phyloP scores from a whole-genome alignment of 2,888 invertebrate genomes.

The Hemicrepidius hirtus region DNA sequence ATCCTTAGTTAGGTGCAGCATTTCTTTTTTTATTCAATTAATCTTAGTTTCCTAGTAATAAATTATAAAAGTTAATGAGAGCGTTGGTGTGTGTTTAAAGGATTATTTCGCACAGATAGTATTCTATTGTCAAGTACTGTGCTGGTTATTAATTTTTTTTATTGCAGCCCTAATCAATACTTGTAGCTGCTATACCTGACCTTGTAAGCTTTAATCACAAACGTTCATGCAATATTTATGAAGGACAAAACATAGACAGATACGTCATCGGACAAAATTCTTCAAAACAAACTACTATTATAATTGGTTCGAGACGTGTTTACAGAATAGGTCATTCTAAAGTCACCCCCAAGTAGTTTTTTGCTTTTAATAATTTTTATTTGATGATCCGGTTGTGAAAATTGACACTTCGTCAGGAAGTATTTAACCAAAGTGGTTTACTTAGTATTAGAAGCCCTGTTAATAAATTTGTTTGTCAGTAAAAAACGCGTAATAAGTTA shows the following conservation, averaged over 20 bases:
- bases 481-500: slow-evolving; percentile 47
- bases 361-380: background rate
- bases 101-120: slow-evolving; percentile 9
- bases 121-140: slow-evolving; percentile 14
- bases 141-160: slow-evolving; percentile 1
- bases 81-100: slow-evolving; percentile 21
- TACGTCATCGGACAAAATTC: slow-evolving; percentile 44
- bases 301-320: slow-evolving; percentile 31
- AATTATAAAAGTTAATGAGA: slow-evolving; percentile 10
- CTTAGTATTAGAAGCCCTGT: slow-evolving; percentile 13
- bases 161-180: slow-evolving; percentile 42
- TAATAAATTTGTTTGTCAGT: slow-evolving; percentile 48
- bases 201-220: slow-evolving; percentile 44
- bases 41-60: slow-evolving; percentile 8
- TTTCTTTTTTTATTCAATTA: slow-evolving; percentile 14
- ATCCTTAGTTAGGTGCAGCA: slow-evolving; percentile 15
- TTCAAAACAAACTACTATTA: slow-evolving; percentile 41
- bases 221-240: slow-evolving; percentile 47
- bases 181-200: slow-evolving; percentile 39
- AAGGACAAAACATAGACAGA: slow-evolving; percentile 44
- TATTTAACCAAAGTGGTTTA: background rate
- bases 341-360: slow-evolving; percentile 37
- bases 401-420: slow-evolving; percentile 6
- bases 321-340: slow-evolving; percentile 36
- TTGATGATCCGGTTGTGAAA: background rate